phyloP scores from a whole-genome alignment of 2,113 vertebrate genomes.

The Haemorhous mexicanus region DNA sequence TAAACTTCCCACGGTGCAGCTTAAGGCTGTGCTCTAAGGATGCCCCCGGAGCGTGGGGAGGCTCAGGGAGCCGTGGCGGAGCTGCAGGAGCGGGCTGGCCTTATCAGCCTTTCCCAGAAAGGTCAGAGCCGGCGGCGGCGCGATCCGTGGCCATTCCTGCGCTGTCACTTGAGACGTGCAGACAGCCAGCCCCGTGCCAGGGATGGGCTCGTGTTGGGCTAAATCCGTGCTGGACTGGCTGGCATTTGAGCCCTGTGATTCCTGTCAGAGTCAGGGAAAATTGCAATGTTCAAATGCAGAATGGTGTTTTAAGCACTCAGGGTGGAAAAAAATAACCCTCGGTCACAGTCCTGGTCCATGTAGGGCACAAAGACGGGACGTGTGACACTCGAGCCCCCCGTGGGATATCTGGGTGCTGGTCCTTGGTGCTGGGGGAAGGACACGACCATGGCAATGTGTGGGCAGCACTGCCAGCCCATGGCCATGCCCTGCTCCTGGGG shows the following conservation, averaged over 20 bases:
- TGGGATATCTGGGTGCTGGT: neutral
- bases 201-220: neutral
- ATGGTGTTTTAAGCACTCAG: neutral
- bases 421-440: neutral
- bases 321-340: neutral
- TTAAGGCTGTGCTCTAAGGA: neutral
- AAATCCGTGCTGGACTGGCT: neutral
- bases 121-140: neutral
- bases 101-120: constrained; percentile 44
- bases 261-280: constrained; percentile 1
- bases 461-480: neutral
- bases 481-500: neutral
- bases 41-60: neutral
- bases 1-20: neutral
- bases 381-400: fast-evolving
- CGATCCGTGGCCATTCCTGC: neutral
- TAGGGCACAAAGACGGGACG: fast-evolving
- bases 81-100: neutral
- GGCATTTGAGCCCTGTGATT: neutral
- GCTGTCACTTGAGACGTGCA: neutral
- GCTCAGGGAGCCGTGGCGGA: neutral
- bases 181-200: neutral
- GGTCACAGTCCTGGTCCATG: fast-evolving
- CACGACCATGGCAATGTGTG: fast-evolving
- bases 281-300: neutral